Percentiles rank a stretch among this genome's conserved stretches.
Conservation (phyloP, 2,888 invertebrate genomes). For the Abrostola tripartita region DNA sequence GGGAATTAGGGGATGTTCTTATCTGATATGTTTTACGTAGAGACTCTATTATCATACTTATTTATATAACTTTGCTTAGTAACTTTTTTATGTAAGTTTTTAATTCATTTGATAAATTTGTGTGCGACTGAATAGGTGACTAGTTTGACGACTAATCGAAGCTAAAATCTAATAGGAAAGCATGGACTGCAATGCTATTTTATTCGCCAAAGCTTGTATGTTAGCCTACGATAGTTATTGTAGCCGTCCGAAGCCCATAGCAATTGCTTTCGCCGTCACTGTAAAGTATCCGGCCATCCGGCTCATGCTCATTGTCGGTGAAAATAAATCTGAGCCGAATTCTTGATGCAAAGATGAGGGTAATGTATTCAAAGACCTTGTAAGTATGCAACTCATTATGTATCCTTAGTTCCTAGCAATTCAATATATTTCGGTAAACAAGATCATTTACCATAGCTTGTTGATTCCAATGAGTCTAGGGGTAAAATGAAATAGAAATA, state of each 20-base stretch:
- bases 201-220: not conserved
- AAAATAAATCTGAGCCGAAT: not conserved
- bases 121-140: no score
- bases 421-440: no score
- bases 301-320: not conserved
- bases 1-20: conserved; percentile 38
- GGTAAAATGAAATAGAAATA: no score
- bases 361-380: not conserved
- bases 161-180: not conserved
- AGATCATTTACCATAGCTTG: no score
- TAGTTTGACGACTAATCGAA: not conserved
- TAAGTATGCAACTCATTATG: not conserved
- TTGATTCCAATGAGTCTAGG: no score
- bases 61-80: no score
- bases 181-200: not conserved
- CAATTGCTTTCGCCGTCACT: no score
- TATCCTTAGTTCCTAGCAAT: no score
- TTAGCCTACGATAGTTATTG: not conserved
- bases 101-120: no score
- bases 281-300: not conserved
- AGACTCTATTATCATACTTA: no score
- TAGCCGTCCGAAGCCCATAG: not conserved
- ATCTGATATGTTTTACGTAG: not conserved
- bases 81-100: no score
- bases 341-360: not conserved